A percentile compares a stretch with the other conserved stretches of the same genome.
phyloP scores from a whole-genome alignment of 2,113 vertebrate genomes.

The Mustelus asterias region DNA sequence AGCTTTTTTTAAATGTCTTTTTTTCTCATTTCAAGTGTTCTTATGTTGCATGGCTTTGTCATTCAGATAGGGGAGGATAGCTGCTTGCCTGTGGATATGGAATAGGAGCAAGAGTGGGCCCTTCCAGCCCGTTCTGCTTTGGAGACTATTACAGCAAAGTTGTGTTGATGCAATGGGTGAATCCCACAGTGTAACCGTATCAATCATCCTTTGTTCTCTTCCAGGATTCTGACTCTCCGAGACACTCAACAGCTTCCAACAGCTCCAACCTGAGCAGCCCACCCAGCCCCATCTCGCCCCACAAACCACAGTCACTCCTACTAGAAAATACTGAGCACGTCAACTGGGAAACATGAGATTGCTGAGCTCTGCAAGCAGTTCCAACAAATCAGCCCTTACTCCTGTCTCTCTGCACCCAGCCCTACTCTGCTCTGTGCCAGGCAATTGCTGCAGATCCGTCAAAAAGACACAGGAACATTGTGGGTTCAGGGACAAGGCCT shows the following conservation, averaged over 20 bases:
- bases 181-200: background rate
- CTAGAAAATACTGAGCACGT: slow-evolving; percentile 91
- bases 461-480: slow-evolving; percentile 43
- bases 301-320: slow-evolving; percentile 93
- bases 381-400: slow-evolving; percentile 21
- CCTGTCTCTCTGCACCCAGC: background rate
- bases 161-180: background rate
- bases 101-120: too few relatives aligned
- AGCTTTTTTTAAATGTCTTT: background rate
- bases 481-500: background rate
- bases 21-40: background rate
- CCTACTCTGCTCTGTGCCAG: background rate
- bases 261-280: slow-evolving; percentile 99
- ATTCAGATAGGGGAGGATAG: background rate
- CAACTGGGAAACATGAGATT: slow-evolving; percentile 89
- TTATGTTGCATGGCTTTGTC: background rate
- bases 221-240: slow-evolving; percentile 94
- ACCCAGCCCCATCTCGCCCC: slow-evolving; percentile 86
- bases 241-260: slow-evolving; percentile 95
- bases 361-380: background rate
- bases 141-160: background rate
- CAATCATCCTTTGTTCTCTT: slow-evolving; percentile 16
- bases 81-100: too few relatives aligned
- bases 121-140: too few relatives aligned
- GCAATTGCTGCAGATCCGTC: slow-evolving; percentile 38